Evolutionary conservation across 2,888 invertebrate genomes (phyloP), one percentile per base, ranked within the genome.

Genomic region (Dryobota labecula): DNA sequence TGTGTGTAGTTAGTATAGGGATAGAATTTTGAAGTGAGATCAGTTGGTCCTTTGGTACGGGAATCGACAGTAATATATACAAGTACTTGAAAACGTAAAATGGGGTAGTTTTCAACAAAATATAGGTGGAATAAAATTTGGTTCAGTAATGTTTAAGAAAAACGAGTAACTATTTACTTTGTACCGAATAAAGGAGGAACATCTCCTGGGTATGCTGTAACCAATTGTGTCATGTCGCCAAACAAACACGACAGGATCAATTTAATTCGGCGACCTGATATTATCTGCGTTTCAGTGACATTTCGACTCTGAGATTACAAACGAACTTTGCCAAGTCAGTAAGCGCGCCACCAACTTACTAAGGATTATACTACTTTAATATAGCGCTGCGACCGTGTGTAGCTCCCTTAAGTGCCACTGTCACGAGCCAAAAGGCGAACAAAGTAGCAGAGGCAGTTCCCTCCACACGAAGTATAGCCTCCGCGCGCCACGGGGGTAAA

Each of bases 321-420:
- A 73, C 70, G 74, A 85, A 87, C 81, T 87, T 85, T 73, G 81
- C 79, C 78, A 81, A 86, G 82, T 81, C 77, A 82, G 85, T 84
- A 84, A 85, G 87, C 86, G 83, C 80, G 73, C 80, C 66, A 80
- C 82, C 84, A 88, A 89, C 88, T 88, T 89, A 83, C 81, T 85
- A 87, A 84, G 89, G 91, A 91, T 92, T 91, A 91, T 89, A 87
- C 91, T 88, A 88, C 87, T 90, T 90, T 92, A 91, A 93, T 91
- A 92, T 91, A 90, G 91, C 90, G 84, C 81, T 85, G 89, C 87
- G 91, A 85, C 90, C 88, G 91, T 94, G 92, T 93, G 92, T 89
- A 89, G 90, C 94, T 95, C 95, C 95, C 95, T 94, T 94, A 95
- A 95, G 95, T 95, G 95, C 94, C 92, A 90, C 93, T 93, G 95